Evolutionary conservation across 2,113 vertebrate genomes (phyloP).

Genomic region (Brienomyrus brachyistius): DNA sequence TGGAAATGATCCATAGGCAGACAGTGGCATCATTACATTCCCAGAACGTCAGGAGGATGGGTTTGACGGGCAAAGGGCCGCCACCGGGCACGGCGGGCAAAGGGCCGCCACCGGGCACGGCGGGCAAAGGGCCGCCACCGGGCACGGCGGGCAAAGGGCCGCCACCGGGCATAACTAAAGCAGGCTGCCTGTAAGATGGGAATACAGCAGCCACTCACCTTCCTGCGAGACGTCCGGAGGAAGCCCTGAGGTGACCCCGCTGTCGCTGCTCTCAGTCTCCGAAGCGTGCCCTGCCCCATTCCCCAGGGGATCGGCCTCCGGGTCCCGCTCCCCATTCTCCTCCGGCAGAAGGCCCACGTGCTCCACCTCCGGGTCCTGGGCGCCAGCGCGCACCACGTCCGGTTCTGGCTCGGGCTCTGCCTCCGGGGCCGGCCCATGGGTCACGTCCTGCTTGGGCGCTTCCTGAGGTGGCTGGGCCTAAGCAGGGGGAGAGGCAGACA

Average conservation of each 20-base stretch:
- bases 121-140: neutral
- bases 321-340: slow-evolving; percentile 70
- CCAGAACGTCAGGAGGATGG: neutral
- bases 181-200: neutral
- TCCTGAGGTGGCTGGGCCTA: slow-evolving; percentile 49
- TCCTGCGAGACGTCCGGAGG: slow-evolving; percentile 59
- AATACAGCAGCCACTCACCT: slow-evolving; percentile 54
- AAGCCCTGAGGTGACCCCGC: slow-evolving; percentile 50
- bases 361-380: slow-evolving; percentile 43
- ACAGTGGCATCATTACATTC: neutral
- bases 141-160: neutral
- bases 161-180: neutral
- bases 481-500: neutral
- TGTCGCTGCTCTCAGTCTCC: slow-evolving; percentile 73
- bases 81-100: neutral
- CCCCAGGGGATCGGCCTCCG: slow-evolving; percentile 62
- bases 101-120: neutral
- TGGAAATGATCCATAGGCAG: neutral
- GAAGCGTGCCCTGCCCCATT: slow-evolving; percentile 77
- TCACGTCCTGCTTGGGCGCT: slow-evolving; percentile 60
- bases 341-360: slow-evolving; percentile 54
- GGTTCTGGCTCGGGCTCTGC: slow-evolving; percentile 43
- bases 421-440: slow-evolving; percentile 29
- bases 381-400: slow-evolving; percentile 62
- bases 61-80: neutral